Evolutionary conservation across 2,888 invertebrate genomes (phyloP).

Genomic region (Chalcosyrphus nemorum): DNA sequence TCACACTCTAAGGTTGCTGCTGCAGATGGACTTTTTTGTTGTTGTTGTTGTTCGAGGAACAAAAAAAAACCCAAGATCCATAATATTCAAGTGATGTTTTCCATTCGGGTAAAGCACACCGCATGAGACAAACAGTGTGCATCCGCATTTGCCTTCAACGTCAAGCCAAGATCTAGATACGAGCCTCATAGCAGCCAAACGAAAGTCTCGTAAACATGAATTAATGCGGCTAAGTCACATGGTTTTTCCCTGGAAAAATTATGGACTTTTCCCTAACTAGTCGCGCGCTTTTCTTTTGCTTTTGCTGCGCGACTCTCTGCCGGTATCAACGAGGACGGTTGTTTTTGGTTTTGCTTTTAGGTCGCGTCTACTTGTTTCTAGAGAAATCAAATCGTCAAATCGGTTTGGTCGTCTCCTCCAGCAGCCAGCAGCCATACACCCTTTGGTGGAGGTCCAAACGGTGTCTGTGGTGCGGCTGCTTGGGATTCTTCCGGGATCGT

Average conservation of each 20-base stretch:
- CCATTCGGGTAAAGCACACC: conserved; percentile 25
- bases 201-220: conserved; percentile 73
- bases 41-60: too few relatives aligned
- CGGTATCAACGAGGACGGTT: background rate
- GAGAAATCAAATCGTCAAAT: conserved; percentile 73
- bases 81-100: conserved; percentile 31
- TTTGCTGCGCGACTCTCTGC: background rate
- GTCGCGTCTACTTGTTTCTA: conserved; percentile 68
- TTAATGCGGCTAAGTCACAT: conserved; percentile 69
- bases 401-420: conserved; percentile 45
- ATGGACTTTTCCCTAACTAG: conserved; percentile 65
- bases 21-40: too few relatives aligned
- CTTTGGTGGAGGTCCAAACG: conserved; percentile 27
- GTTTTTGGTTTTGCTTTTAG: conserved; percentile 45
- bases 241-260: conserved; percentile 66
- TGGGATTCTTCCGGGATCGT: conserved; percentile 80
- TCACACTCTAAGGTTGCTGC: conserved; percentile 35
- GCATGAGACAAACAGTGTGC: conserved; percentile 32
- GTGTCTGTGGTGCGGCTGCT: background rate
- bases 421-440: too few relatives aligned
- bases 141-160: conserved; percentile 69
- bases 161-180: conserved; percentile 69
- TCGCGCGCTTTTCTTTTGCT: conserved; percentile 40
- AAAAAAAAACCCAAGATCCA: conserved; percentile 10
- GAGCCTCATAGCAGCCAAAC: conserved; percentile 53